A percentile compares a stretch with the other conserved stretches of the same genome.
These are phyloP conservation scores for Xenops minutus DNA, from an alignment of 2,797 vertebrate species.

Conservation along the genomic window DNA sequence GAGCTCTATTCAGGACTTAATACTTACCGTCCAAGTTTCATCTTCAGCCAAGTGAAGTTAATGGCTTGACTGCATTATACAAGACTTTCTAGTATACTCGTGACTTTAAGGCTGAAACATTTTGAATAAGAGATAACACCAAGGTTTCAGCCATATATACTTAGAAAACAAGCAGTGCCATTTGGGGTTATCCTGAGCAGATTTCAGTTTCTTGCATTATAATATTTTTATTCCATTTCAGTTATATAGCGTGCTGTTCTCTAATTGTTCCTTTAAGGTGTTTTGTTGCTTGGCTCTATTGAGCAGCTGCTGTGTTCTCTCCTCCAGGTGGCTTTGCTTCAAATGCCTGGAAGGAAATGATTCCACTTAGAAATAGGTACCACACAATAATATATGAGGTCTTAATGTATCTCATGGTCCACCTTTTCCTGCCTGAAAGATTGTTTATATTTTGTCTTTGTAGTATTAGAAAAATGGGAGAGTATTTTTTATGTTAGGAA, in stretches of 20 bases:
- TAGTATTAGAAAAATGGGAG: neutral
- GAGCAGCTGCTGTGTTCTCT: neutral
- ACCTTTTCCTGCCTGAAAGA: neutral
- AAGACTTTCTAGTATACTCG: neutral
- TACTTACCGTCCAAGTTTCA: neutral
- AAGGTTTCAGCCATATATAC: neutral
- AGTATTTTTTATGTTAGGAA: neutral
- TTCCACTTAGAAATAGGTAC: neutral
- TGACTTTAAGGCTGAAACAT: neutral
- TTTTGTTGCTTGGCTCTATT: neutral
- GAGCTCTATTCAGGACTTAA: neutral
- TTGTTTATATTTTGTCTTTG: neutral
- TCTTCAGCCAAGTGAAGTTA: neutral
- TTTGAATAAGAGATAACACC: neutral
- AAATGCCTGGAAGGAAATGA: neutral
- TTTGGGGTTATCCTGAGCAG: neutral
- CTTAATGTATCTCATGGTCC: neutral
- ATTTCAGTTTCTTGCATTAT: neutral
- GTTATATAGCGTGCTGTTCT: neutral
- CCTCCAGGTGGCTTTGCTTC: neutral
- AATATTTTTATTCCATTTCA: neutral
- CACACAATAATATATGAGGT: neutral
- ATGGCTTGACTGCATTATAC: neutral
- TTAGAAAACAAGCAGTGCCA: neutral
- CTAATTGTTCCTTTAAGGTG: neutral